Evolutionary conservation across 2,888 invertebrate genomes (phyloP), one percentile per base, ranked within the genome.

Genomic region (Crocallis elinguaria): DNA sequence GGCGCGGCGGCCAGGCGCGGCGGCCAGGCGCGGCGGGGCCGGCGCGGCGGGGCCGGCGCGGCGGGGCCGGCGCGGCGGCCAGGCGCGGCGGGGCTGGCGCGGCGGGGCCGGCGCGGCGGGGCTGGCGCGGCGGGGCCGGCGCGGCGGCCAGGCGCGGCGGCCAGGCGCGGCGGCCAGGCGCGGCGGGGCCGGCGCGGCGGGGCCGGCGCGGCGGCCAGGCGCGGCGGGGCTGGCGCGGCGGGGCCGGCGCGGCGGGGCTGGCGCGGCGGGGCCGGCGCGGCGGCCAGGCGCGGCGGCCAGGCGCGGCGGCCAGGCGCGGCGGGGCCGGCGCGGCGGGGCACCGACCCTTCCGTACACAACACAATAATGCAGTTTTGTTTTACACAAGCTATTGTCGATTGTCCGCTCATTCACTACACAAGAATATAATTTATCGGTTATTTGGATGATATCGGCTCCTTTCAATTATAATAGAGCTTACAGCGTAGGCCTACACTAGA

Each of bases 361-460:
- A 33, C 33, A 17, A 12, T 17, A 8, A 33, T 16, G 63, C 64
- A 17, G n/a, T 54, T 64, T 17, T 16, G 33, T 19, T 35, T 35
- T 19, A 19, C 5, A 19, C 19, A 61, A 67, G 49, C 70, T 76
- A 78, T 82, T 79, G 80, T 77, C 78, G 75, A 82, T 82, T 81
- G 78, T 80, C 75, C 71, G 74, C 75, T 76, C 73, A 69, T 30
- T 7, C 30, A 9, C 19, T 14, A 9, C 8, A 23, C 19, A 4
- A 11, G 14, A 25, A 21, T 21, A 33, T 33, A 23, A 21, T 42
- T 42, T 48, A 55, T 38, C 8, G 52, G 37, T 19, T 12, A 42
- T 37, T 12, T 14, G 32, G 5, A n/a, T 3, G 17, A 33, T 16
- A 33, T 16, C 16, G 33, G 17, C n/a, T 33, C 33, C 7, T 11